A percentile compares a stretch with the other conserved stretches of the same genome.
phyloP scores from a whole-genome alignment of 2,888 invertebrate species.

The Herminia tarsipennalis region DNA sequence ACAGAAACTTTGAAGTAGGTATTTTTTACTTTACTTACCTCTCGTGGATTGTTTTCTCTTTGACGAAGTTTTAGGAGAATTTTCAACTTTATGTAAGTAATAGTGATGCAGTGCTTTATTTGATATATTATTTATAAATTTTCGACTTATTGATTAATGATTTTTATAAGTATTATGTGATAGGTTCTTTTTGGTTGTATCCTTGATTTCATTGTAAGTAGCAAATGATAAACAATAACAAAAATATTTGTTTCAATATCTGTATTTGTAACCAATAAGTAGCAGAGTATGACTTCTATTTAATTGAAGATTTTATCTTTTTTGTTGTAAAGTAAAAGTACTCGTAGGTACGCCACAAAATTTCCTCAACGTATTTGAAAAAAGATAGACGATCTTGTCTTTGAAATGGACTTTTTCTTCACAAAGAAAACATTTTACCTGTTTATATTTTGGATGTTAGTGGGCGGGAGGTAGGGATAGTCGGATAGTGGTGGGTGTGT shows the following conservation, averaged over 20 bases:
- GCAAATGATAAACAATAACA: background rate
- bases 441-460: slow-evolving; percentile 75
- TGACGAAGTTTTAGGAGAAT: background rate
- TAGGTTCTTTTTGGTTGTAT: background rate
- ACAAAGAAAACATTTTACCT: slow-evolving; percentile 77
- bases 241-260: background rate
- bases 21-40: slow-evolving; percentile 10
- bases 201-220: too few relatives aligned
- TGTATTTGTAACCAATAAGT: background rate
- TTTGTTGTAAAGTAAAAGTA: slow-evolving; percentile 40
- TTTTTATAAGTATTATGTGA: too few relatives aligned
- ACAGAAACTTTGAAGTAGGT: background rate
- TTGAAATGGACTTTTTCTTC: slow-evolving; percentile 71
- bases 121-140: too few relatives aligned
- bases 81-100: too few relatives aligned
- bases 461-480: slow-evolving; percentile 45
- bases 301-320: slow-evolving; percentile 25
- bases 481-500: slow-evolving; percentile 41
- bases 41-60: background rate
- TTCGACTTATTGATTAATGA: too few relatives aligned
- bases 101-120: too few relatives aligned
- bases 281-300: slow-evolving; percentile 6
- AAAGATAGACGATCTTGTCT: slow-evolving; percentile 67
- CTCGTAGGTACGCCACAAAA: slow-evolving; percentile 47
- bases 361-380: slow-evolving; percentile 56